Evolutionary conservation across 2,113 vertebrate species (phyloP), one percentile per base, ranked within the genome.

Genomic region (Chlorodrepanis virens): DNA sequence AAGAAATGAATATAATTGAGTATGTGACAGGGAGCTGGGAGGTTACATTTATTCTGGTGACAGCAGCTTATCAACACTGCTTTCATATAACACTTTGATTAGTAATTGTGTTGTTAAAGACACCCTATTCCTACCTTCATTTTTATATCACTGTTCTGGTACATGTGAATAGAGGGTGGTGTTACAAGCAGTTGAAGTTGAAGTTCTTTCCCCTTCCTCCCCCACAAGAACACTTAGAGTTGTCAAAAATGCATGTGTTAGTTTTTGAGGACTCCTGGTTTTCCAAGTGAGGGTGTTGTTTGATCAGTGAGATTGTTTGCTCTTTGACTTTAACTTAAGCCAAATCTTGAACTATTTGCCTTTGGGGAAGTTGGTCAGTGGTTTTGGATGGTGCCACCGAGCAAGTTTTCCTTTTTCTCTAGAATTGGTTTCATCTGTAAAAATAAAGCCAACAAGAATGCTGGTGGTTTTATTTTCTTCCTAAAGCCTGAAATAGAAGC

Each of bases 101-200:
- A 77, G 81, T 85, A 88, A 91, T 91, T 83, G 61, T 50, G 44
- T 74, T 81, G 87, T 83, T 94, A 90, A 80, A 91, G 82, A 83
- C 59, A 88, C 24, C 22, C 68, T 70, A 52, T 88, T 80, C 75
- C 87, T 94, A 68, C 92, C 80, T 86, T 86, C 39, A 19, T 77
- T 87, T 94, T 77, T 59, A 75, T 80, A 56, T 63, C 67, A 75
- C 67, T 74, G 49, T 91, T 95, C 83, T 92, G 49, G 61, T 78
- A 91, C 72, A 37, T 72, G 63, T 85, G 85, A 85, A 68, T 63
- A 90, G 92, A 87, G 67, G 44, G 70, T 84, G 74, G 45, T 69
- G 64, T 74, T 92, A 87, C 31, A 65, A 61, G 69, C 45, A 57
- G 72, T 47, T 69, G 47, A 93, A 91, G 76, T 61, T 12, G 5